Evolutionary conservation across 2,888 invertebrate genomes (phyloP).

Genomic region (Tachystola acroxantha): DNA sequence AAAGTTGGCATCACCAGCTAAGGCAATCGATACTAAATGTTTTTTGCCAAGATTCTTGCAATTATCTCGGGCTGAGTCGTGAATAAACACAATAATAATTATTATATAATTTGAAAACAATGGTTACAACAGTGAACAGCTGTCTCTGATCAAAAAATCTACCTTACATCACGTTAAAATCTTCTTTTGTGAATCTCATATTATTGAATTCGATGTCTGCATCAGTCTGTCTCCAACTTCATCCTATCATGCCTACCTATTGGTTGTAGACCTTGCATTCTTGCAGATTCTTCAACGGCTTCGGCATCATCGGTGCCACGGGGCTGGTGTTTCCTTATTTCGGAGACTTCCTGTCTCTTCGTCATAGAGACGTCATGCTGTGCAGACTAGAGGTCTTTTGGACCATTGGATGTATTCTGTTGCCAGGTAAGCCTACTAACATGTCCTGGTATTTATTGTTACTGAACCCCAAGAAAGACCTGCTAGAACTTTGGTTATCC

Average conservation of each 20-base stretch:
- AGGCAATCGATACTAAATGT: no score
- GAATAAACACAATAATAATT: no score
- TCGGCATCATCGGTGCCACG: conserved; percentile 80
- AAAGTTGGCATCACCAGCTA: no score
- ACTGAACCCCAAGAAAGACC: not conserved
- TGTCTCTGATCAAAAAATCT: no score
- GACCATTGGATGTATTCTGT: conserved; percentile 77
- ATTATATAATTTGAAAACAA: no score
- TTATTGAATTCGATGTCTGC: conserved; percentile 3
- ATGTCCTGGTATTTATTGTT: no score
- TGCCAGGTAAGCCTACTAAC: conserved; percentile 69
- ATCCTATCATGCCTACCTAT: conserved; percentile 39
- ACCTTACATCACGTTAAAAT: no score
- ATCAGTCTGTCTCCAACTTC: conserved; percentile 5
- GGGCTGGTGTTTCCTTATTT: conserved; percentile 79
- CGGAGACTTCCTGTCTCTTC: conserved; percentile 75
- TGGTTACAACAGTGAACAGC: no score
- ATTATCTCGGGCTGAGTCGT: no score
- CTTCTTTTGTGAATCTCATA: no score
- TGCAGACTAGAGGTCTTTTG: conserved; percentile 80
- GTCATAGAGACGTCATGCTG: conserved; percentile 75
- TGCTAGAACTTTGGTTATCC: no score
- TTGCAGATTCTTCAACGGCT: conserved; percentile 80
- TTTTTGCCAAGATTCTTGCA: not conserved
- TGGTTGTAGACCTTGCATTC: conserved; percentile 44